A percentile compares a stretch with the other conserved stretches of the same genome.
Conservation (phyloP, 2,113 vertebrate genomes). For the Mystacornis crossleyi region DNA sequence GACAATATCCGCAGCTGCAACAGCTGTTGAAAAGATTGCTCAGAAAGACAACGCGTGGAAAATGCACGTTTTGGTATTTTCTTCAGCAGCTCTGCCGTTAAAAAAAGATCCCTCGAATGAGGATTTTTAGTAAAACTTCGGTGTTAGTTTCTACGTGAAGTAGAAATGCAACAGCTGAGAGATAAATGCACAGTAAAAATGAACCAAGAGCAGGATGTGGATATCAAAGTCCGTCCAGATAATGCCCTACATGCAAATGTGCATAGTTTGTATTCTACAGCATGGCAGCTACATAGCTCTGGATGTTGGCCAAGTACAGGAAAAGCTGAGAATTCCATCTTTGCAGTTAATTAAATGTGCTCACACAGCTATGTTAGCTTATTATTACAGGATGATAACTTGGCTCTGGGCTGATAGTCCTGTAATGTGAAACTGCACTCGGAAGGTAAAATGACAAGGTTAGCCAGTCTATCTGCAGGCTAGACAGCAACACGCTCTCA, state of each 20-base stretch:
- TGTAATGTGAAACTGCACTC: conserved; percentile 9
- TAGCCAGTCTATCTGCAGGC: conserved; percentile 18
- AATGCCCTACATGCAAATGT: not conserved
- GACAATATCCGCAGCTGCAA: not conserved
- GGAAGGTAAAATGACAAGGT: conserved; percentile 50
- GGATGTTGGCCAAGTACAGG: conserved; percentile 2
- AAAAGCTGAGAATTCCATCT: conserved; percentile 12
- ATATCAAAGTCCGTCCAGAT: not conserved
- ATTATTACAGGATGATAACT: conserved; percentile 60
- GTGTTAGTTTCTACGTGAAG: not conserved
- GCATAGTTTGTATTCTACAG: not conserved
- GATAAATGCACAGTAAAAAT: not conserved
- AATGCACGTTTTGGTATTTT: not conserved
- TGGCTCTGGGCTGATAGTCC: conserved; percentile 44
- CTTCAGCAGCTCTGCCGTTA: not conserved
- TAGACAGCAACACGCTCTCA: not conserved
- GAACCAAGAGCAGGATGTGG: not conserved
- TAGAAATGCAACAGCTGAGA: not conserved
- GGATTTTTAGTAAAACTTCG: not conserved
- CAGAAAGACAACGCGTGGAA: not conserved
- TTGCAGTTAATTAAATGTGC: conserved; percentile 66
- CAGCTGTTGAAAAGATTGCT: not conserved
- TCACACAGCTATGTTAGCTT: conserved; percentile 38
- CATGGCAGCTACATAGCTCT: not conserved
- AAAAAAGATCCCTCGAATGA: not conserved